Evolutionary conservation across 30 jellyfish, hydroid and myxozoan species (phyloP), one percentile per base, ranked within the genome.

Genomic region (Hydra vulgaris): DNA sequence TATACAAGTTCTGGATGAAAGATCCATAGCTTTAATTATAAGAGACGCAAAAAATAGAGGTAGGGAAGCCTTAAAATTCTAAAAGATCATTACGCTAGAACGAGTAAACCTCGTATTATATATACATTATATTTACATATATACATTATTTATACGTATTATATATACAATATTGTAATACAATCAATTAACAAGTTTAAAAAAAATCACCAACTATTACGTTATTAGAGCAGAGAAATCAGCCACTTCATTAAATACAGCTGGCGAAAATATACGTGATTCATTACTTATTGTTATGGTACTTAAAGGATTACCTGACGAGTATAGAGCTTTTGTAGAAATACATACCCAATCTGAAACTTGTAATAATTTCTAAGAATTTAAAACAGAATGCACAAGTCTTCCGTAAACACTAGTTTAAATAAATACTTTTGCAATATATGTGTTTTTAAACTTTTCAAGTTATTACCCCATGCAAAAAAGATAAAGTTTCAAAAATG

Each of bases 41-140:
- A 79, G 87, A 61, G 94, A 85, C 26, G 90, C 89, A 16, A 0
- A 25, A 16, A 92, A 85, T 79, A 79, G 80, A 26, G 94, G 93
- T 18, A 85, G 94, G 73, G 85, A 74, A 81, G 88, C 92, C 25
- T 86, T 20, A 53, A 81, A 80, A 81, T 74, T 4, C 66, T 86
- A 54, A 86, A 71, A 73, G 81, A 82, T 19, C 78, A 20, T 25
- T 86, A 71, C 76, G 94, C 88, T 25, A 77, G 94, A 0, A 25
- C 27, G 0, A 67, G 95, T 21, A 86, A 87, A 77, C 94, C 95
- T 18, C 25, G 89, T 0, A 71, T 82, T n/a, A 87, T 66, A n/a
- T n/a, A n/a, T 0, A 82, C 95, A 61, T 71, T 87, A n/a, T n/a
- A n/a, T n/a, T n/a, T n/a, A n/a, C n/a, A n/a, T n/a, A n/a, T n/a